Evolutionary conservation across 2,113 vertebrate species (phyloP).

Genomic region (Apteryx mantelli): DNA sequence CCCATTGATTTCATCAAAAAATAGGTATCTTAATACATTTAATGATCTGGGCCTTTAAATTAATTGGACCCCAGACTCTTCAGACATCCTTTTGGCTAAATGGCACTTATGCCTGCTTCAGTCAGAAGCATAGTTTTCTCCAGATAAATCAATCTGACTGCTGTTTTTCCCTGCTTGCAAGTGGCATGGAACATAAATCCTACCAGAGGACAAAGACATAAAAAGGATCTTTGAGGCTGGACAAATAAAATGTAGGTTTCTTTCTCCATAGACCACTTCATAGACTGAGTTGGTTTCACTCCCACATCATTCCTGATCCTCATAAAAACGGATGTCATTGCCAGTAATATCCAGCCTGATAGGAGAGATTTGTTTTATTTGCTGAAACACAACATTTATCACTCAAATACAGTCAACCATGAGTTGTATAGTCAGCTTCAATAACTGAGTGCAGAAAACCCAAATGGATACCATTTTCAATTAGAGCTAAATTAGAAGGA

Average conservation of each 20-base stretch:
- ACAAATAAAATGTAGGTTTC: background rate
- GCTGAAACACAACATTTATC: background rate
- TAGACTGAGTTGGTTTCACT: background rate
- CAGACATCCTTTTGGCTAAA: background rate
- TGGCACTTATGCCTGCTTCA: fast-evolving
- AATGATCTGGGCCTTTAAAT: background rate
- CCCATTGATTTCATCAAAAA: fast-evolving
- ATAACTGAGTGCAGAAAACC: background rate
- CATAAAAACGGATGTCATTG: background rate
- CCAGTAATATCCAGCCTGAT: background rate
- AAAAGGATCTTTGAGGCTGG: background rate
- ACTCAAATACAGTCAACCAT: background rate
- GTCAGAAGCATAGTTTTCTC: background rate
- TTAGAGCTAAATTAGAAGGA: background rate
- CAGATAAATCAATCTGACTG: background rate
- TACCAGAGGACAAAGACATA: background rate
- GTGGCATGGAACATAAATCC: background rate
- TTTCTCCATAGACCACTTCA: background rate
- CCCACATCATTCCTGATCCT: background rate
- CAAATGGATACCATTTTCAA: fast-evolving
- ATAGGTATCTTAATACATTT: background rate
- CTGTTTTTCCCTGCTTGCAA: background rate
- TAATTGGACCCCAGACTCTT: no score
- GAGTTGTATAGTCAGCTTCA: no score
- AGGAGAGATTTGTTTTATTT: background rate